These are phyloP conservation scores for Sebastes hubbsi DNA, from an alignment of 2,797 vertebrate genomes.

Conservation along the genomic window DNA sequence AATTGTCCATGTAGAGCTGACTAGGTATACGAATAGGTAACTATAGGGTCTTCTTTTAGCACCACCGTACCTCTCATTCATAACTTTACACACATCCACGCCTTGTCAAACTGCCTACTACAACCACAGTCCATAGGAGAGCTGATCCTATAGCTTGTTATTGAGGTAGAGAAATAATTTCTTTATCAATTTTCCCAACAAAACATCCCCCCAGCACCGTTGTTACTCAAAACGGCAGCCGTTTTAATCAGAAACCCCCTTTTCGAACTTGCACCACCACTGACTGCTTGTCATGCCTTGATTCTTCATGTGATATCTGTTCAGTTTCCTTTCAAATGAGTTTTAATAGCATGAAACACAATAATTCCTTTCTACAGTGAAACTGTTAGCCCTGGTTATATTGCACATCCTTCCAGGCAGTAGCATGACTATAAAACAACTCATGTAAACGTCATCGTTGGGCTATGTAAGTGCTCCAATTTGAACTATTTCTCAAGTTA, in stretches of 20 bases:
- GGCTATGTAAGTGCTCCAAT: not conserved
- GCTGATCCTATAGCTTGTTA: not conserved
- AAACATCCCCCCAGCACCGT: not conserved
- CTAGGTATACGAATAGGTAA: not conserved
- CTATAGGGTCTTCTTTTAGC: conserved; percentile 26
- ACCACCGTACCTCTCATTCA: conserved; percentile 14
- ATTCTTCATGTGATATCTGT: not conserved
- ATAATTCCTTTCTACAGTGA: not conserved
- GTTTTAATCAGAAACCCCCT: not conserved
- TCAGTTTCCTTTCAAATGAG: not conserved
- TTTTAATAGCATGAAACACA: conserved; percentile 5
- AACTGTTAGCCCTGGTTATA: conserved; percentile 2
- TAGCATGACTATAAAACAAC: not conserved
- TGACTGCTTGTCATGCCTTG: not conserved
- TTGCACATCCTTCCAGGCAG: not conserved
- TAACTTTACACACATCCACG: conserved; percentile 13
- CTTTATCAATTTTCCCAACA: not conserved
- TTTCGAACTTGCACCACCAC: not conserved
- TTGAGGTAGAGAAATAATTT: not conserved
- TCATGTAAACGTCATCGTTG: not conserved
- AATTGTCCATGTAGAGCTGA: not conserved
- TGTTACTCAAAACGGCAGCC: not conserved
- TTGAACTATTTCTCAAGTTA: not conserved
- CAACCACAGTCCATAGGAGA: not conserved
- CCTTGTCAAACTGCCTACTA: conserved; percentile 7